These are phyloP conservation scores for Drosophila rellima DNA, from an alignment of 2,888 invertebrate genomes.

Conservation along the genomic window DNA sequence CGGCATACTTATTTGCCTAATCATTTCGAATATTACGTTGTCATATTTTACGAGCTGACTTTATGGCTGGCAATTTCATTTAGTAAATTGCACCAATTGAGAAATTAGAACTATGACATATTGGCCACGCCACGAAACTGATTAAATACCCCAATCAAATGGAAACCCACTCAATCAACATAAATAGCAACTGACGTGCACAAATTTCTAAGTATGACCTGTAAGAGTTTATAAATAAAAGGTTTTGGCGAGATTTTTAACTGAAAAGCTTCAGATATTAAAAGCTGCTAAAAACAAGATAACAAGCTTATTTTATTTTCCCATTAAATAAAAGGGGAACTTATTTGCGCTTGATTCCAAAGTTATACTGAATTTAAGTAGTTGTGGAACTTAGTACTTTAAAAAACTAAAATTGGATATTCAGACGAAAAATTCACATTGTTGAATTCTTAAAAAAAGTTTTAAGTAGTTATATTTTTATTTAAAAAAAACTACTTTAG, in stretches of 20 bases:
- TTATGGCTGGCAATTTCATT: constrained; percentile 56
- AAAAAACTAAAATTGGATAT: too few relatives aligned
- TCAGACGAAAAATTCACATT: too few relatives aligned
- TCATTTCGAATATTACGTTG: constrained; percentile 45
- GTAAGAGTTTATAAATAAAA: neutral
- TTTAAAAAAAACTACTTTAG: too few relatives aligned
- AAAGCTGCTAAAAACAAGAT: neutral
- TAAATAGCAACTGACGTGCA: neutral
- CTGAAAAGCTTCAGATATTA: neutral
- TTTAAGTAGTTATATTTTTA: too few relatives aligned
- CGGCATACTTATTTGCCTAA: constrained; percentile 27
- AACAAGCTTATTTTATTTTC: too few relatives aligned
- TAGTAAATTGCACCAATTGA: constrained; percentile 52
- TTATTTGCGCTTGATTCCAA: too few relatives aligned
- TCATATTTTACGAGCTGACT: constrained; percentile 53
- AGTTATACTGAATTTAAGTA: too few relatives aligned
- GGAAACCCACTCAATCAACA: constrained; percentile 4
- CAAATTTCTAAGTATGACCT: neutral
- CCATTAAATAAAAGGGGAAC: too few relatives aligned
- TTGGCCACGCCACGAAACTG: constrained; percentile 20
- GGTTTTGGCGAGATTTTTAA: neutral
- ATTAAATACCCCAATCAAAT: constrained; percentile 39
- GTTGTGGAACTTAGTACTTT: too few relatives aligned
- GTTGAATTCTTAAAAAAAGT: too few relatives aligned
- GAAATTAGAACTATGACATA: constrained; percentile 40